Percentiles rank a stretch among this genome's conserved stretches.
These are phyloP conservation scores for Brachionus calyciflorus DNA, from an alignment of 1,140 invertebrate species.

Conservation along the genomic window DNA sequence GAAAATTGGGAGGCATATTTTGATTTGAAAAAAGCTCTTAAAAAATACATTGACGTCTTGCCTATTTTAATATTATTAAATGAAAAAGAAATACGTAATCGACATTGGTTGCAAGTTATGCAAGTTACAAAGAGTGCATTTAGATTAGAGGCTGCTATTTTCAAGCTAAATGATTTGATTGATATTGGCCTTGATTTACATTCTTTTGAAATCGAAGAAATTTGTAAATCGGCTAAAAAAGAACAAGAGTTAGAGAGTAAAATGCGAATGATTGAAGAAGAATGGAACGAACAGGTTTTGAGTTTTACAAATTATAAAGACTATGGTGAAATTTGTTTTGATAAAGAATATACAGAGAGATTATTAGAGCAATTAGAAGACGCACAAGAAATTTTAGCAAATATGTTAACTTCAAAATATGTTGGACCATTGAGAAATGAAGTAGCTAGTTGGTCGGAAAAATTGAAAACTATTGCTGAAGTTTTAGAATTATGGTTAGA, in stretches of 20 bases:
- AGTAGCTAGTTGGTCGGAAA: conserved; percentile 60
- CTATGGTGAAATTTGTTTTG: conserved; percentile 56
- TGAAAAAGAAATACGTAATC: conserved; percentile 57
- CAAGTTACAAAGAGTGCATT: conserved; percentile 58
- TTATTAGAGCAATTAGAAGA: conserved; percentile 60
- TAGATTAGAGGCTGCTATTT: conserved; percentile 59
- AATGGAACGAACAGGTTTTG: conserved; percentile 62
- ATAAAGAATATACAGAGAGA: conserved; percentile 57
- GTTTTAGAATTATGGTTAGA: conserved; percentile 60
- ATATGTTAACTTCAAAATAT: conserved; percentile 47
- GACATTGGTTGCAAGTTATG: conserved; percentile 62
- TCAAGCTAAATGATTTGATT: conserved; percentile 58
- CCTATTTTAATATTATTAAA: conserved; percentile 13
- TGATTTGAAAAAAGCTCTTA: background rate
- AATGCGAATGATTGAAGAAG: conserved; percentile 59
- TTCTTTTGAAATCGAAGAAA: conserved; percentile 57
- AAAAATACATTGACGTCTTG: conserved; percentile 37
- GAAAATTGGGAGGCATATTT: conserved; percentile 44
- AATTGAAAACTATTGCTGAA: conserved; percentile 59
- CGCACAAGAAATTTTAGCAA: conserved; percentile 55
- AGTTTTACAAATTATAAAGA: conserved; percentile 60
- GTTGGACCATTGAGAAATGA: conserved; percentile 59
- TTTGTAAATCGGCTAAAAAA: conserved; percentile 56
- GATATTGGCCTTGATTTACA: conserved; percentile 60
- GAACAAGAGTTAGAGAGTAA: conserved; percentile 60